These are phyloP conservation scores for Zootermopsis nevadensis DNA, from an alignment of 2,888 invertebrate species.

Conservation along the genomic window DNA sequence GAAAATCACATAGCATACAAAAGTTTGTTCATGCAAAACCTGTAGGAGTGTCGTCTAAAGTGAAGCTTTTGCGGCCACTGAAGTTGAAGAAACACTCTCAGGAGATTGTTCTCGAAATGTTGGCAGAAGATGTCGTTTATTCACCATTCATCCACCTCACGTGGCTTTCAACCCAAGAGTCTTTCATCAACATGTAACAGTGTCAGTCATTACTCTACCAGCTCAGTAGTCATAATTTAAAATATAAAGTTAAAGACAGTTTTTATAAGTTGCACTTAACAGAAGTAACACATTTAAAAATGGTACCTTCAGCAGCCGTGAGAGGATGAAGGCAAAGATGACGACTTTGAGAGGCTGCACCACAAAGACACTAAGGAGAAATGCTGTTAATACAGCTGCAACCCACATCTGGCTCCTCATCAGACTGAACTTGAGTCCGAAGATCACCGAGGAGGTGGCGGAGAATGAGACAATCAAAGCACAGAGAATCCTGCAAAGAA, in stretches of 20 bases:
- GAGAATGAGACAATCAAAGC: background rate
- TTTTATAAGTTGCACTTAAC: background rate
- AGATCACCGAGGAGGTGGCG: background rate
- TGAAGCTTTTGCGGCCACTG: too few species aligned
- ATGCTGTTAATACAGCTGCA: background rate
- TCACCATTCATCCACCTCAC: too few species aligned
- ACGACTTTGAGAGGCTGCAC: conserved; percentile 43
- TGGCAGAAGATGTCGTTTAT: too few species aligned
- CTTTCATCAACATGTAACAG: too few species aligned
- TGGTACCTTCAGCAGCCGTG: background rate
- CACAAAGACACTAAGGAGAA: conserved; percentile 36
- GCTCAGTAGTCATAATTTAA: too few species aligned
- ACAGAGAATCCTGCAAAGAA: conserved; percentile 5
- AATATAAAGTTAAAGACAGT: background rate
- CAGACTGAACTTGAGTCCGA: background rate
- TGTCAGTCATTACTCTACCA: too few species aligned
- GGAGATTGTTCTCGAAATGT: too few species aligned
- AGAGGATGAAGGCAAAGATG: conserved; percentile 14
- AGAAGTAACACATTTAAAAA: background rate
- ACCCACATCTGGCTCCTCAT: conserved; percentile 17
- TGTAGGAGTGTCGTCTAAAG: too few species aligned
- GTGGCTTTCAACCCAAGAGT: too few species aligned
- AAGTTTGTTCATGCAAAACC: too few species aligned
- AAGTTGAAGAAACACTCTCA: too few species aligned
- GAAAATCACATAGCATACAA: too few species aligned